Conservation (phyloP, 1,140 invertebrate species). For the Babylonia areolata region DNA sequence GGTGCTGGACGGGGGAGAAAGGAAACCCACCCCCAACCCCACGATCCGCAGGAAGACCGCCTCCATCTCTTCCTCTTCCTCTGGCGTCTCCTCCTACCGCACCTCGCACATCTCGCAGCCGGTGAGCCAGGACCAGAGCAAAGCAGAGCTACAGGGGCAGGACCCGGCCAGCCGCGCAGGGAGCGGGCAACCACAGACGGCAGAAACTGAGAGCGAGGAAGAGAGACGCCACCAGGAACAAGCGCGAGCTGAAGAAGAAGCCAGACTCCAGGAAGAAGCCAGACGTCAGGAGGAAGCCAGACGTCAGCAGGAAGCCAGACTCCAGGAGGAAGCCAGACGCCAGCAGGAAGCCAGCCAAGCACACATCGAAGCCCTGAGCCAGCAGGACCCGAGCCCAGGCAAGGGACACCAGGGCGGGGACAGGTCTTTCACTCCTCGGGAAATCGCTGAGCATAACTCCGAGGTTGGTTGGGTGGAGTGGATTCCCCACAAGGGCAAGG, state of each 20-base stretch:
- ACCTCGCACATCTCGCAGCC: not conserved
- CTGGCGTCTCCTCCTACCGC: not conserved
- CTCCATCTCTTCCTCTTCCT: not conserved
- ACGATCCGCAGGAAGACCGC: not conserved
- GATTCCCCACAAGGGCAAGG: constrained; percentile 27
- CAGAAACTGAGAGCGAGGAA: too few relatives aligned
- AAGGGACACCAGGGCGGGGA: not conserved
- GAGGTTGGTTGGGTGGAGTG: constrained; percentile 21
- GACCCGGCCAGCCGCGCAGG: not conserved
- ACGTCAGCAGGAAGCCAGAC: not conserved
- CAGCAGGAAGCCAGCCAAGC: too few relatives aligned
- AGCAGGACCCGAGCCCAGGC: not conserved
- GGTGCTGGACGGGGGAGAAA: not conserved
- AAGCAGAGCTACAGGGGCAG: not conserved
- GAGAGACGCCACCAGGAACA: not conserved
- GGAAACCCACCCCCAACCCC: not conserved
- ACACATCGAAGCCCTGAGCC: too few relatives aligned
- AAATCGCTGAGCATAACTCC: constrained; percentile 15
- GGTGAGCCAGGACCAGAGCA: not conserved
- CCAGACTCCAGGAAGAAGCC: not conserved
- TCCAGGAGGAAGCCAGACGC: not conserved
- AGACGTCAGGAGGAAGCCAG: not conserved
- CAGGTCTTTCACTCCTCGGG: constrained; percentile 3
- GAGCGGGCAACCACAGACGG: too few relatives aligned
- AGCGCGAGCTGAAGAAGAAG: not conserved